Base-by-base conservation (phyloP, 2,797 vertebrate species). In the Chelon auratus region DNA sequence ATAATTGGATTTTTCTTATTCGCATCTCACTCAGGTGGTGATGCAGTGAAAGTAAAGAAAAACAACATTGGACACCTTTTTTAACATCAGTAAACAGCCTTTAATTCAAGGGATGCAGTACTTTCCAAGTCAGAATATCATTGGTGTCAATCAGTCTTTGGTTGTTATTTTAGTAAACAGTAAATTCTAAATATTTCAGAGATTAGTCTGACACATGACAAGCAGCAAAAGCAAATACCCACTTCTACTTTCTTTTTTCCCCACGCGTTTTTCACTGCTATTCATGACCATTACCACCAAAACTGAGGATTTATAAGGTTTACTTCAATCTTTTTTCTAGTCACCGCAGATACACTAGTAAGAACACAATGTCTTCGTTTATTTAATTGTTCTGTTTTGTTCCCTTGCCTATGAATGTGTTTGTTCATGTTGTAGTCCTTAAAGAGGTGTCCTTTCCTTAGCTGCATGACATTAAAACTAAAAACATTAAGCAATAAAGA, bases 181-280 rank as follows among this genome's bases (percentile, higher is more conserved):
- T 3, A 8, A 60, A 54, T 20, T 20, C 1, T 22, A 42, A 55
- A 50, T 40, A 20, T 11, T 30, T 9, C 9, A 50, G 18, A 50
- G 36, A 3, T 5, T 7, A 1, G 13, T 37, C 4, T 71, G 56
- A 12, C 9, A 36, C 58, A 81, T 62, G 51, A 72, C 75, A 83
- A 88, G 80, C 79, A 87, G 84, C 84, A 87, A 77, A 51, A 81
- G 83, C 77, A 84, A 78, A 81, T 45, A 14, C 18, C 40, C 33
- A 33, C 22, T 11, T 40, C 8, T 1, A 17, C 37, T 3, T 53
- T 42, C 15, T 43, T 61, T 36, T 52, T 42, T 52, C 24, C 24
- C 30, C 14, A 51, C 14, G 9, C 20, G 4, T 39, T 2, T 37
- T 62, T 63, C 52, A 74, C 30, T 48, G 45, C 18, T 30, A 1